phyloP scores from a whole-genome alignment of 1,140 invertebrate genomes.

The Tetragonula clypearis region DNA sequence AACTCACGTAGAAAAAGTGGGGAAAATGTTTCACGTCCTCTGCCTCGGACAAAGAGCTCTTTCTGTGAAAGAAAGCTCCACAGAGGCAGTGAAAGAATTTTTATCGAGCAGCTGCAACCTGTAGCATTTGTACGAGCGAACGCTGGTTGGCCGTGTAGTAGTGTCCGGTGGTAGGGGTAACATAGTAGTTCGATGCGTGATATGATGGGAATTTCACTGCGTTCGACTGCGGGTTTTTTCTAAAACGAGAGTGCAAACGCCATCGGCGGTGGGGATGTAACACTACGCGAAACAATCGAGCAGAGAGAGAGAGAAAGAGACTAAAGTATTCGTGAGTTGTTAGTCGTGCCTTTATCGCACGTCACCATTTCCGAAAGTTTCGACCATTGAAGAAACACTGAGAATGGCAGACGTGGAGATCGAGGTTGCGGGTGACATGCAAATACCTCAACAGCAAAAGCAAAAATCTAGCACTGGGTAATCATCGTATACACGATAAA shows the following conservation, averaged over 20 bases:
- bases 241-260: constrained; percentile 34
- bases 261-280: constrained; percentile 21
- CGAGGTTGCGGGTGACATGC: constrained; percentile 67
- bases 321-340: background rate
- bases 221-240: constrained; percentile 37
- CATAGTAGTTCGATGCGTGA: constrained; percentile 47
- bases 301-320: constrained; percentile 1
- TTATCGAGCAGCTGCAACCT: constrained; percentile 75
- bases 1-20: constrained; percentile 26
- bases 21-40: constrained; percentile 55
- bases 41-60: constrained; percentile 46
- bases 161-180: constrained; percentile 36
- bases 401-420: constrained; percentile 69
- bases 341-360: constrained; percentile 18
- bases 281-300: constrained; percentile 17
- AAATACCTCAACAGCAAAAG: constrained; percentile 59
- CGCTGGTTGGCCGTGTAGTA: constrained; percentile 10
- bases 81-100: constrained; percentile 59
- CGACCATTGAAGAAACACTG: background rate
- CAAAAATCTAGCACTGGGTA: constrained; percentile 67
- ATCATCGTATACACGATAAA: constrained; percentile 23
- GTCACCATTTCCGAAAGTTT: background rate
- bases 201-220: constrained; percentile 51
- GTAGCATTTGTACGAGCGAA: constrained; percentile 57
- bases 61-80: constrained; percentile 65